These are phyloP conservation scores for Nothoprocta pentlandii DNA, from an alignment of 2,113 vertebrate species.

Conservation along the genomic window DNA sequence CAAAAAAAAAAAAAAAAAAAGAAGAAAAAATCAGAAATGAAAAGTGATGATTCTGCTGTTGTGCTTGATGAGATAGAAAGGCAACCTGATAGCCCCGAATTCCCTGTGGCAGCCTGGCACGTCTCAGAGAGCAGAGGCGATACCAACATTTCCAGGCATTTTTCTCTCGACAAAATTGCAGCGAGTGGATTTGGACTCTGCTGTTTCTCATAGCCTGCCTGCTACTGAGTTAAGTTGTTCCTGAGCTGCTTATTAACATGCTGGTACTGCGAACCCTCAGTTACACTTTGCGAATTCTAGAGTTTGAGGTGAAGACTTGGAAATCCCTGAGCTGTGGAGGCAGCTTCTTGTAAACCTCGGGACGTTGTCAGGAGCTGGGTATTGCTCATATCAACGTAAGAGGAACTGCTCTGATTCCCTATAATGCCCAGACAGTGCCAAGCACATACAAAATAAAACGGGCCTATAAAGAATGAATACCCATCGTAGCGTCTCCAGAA, in stretches of 20 bases:
- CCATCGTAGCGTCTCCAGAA: not conserved
- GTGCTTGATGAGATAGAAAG: not conserved
- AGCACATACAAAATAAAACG: not conserved
- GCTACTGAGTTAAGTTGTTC: not conserved
- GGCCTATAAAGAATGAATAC: not conserved
- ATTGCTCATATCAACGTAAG: not conserved
- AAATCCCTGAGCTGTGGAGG: not conserved
- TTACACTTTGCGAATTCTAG: not conserved
- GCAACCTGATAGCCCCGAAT: not conserved
- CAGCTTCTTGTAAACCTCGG: not conserved
- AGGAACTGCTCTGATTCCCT: not conserved
- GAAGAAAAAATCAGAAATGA: not conserved
- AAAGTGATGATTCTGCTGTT: not conserved
- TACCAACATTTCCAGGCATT: not conserved
- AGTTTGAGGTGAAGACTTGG: not conserved
- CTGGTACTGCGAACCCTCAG: not conserved
- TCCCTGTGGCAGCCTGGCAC: not conserved
- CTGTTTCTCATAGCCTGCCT: fast-evolving
- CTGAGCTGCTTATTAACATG: fast-evolving
- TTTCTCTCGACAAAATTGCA: not conserved
- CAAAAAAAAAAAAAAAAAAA: too few relatives aligned
- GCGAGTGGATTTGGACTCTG: fast-evolving
- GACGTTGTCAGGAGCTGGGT: not conserved
- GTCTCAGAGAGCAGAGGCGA: not conserved
- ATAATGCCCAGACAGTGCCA: not conserved